Base-by-base conservation (phyloP, 2,113 vertebrate species). In the Stigmatopora nigra region DNA sequence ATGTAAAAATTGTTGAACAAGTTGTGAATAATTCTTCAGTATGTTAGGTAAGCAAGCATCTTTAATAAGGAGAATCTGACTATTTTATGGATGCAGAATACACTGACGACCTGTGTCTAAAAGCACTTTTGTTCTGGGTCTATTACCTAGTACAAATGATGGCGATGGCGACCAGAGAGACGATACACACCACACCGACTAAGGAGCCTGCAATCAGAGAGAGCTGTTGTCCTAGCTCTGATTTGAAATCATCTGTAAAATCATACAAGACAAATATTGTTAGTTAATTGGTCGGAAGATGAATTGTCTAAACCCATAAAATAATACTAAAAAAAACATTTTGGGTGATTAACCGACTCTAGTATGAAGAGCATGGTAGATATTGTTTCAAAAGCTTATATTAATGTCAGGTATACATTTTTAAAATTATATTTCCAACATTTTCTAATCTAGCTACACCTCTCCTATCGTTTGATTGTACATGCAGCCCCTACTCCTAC, bases 81-180 rank as follows among this genome's bases (percentile, higher is more conserved):
- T 46, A 13, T 46, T 46, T 14, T 20, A 55, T 7, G 20, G 1
- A 31, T 7, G 53, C 22, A 15, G 14, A 25, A 6, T 7, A 56
- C 25, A 22, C 4, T 1, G 53, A 31, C 2, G 3, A 22, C 25
- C 3, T 8, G 5, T 13, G 14, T 48, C 38, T 41, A 41, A 41
- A 41, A 41, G 38, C 38, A 41, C 17, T 17, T 60, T 58, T n/a
- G 41, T 45, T 45, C 2, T 45, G 38, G n/a, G 62, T 64, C 41
- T 7, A 7, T 76, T 88, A 97, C 94, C 94, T 95, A 90, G 93
- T 94, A 73, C 95, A 98, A 71, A 97, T 94, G 1, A 98, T 94
- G 61, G 91, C 91, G 55, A 98, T 93, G 61, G 94, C 95, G 73
- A 97, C 93, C 86, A 98, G 70, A 0, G 94, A 96, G 58, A 98